Percentiles rank a stretch among this genome's conserved stretches.
Evolutionary conservation across 2,888 invertebrate genomes (phyloP).

Genomic region (Andricus quercusramuli): DNA sequence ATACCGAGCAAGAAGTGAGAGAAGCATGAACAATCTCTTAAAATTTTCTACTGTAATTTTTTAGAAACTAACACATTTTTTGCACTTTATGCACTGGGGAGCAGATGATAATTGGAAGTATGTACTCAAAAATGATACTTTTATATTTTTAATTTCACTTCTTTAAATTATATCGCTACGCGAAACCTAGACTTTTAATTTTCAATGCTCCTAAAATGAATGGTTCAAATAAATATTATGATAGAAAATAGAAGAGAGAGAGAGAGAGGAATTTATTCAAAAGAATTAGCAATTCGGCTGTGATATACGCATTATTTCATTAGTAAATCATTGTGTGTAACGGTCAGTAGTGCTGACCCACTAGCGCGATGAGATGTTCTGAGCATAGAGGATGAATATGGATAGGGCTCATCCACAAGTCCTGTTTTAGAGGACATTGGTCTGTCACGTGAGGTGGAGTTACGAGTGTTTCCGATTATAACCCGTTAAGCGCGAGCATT

Average conservation of each 20-base stretch:
- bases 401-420: conserved; percentile 46
- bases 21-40: too few relatives aligned
- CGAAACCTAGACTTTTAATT: not conserved
- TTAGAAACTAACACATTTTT: too few relatives aligned
- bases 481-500: conserved; percentile 68
- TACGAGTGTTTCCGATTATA: conserved; percentile 74
- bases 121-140: too few relatives aligned
- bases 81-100: too few relatives aligned
- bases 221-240: not conserved
- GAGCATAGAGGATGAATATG: conserved; percentile 51
- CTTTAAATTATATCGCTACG: not conserved
- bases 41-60: too few relatives aligned
- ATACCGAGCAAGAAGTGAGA: too few relatives aligned
- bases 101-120: too few relatives aligned
- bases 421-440: conserved; percentile 70
- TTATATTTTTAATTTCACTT: too few relatives aligned
- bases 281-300: not conserved
- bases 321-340: conserved; percentile 45
- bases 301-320: conserved; percentile 26
- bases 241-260: not conserved
- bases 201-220: not conserved
- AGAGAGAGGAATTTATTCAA: not conserved
- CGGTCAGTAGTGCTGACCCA: conserved; percentile 42
- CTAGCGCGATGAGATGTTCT: conserved; percentile 32
- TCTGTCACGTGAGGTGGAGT: conserved; percentile 70